phyloP scores from a whole-genome alignment of 1,140 invertebrate genomes.

The Popillia japonica region DNA sequence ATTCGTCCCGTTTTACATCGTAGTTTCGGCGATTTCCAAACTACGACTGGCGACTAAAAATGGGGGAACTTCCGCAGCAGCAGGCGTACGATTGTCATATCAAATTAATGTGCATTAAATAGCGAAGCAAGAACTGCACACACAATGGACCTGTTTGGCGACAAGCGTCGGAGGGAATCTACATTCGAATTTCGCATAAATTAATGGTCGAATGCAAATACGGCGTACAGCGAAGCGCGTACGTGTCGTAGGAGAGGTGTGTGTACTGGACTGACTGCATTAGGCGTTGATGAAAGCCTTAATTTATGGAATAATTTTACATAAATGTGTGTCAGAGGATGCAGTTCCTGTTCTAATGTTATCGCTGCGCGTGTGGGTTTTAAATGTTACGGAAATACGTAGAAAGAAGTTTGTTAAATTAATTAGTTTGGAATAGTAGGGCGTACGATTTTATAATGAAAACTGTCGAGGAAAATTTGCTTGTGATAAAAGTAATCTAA shows the following conservation, averaged over 20 bases:
- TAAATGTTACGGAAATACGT: no score
- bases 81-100: neutral
- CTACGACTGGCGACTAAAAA: neutral
- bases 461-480: no score
- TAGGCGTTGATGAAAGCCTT: neutral
- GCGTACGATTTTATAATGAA: no score
- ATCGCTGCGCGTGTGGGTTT: no score
- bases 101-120: conserved; percentile 7
- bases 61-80: neutral
- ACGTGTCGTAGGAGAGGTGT: neutral
- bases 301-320: conserved; percentile 12
- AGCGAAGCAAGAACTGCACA: neutral
- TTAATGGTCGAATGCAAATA: neutral
- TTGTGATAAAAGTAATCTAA: no score
- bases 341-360: neutral
- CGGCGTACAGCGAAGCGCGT: neutral
- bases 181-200: conserved; percentile 9
- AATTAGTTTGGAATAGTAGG: no score
- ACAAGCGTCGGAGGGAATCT: neutral
- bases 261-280: neutral
- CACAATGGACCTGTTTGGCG: neutral
- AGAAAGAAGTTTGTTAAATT: no score
- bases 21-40: no score
- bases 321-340: neutral
- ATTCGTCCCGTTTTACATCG: no score